Evolutionary conservation across 1,140 invertebrate species (phyloP), one percentile per base, ranked within the genome.

Genomic region (Cephus cinctus): DNA sequence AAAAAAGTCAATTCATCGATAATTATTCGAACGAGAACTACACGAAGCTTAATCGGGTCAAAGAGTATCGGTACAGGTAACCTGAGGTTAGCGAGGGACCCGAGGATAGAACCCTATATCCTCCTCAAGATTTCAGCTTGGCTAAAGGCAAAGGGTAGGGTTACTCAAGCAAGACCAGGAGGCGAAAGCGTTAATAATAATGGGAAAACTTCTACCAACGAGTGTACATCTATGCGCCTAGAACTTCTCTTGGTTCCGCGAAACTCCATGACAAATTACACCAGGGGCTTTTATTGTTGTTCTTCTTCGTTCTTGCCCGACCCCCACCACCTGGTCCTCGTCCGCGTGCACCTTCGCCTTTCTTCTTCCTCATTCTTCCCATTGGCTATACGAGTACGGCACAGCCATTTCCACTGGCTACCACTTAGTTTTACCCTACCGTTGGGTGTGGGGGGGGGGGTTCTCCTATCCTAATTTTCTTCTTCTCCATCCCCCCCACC

Each of bases 221-320:
- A 39, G 21, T 43, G 47, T 53, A 55, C 56, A 54, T 50, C 25
- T 27, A 35, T 41, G 21, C 34, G 11, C 15, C 34, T 41, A 16
- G 11, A 19, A 21, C 35, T 47, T 31, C 35, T 27, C 18, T 23
- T 31, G 31, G 25, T 11, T 36, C 36, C 31, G 31, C 32, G 11
- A 40, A 39, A 36, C 40, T 44, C 51, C 52, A 57, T 63, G 61
- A 65, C 58, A 65, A 63, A 65, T 65, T 63, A 43, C 44, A 59
- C 61, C 47, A 52, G n/a, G 14, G 59, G 55, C 59, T 62, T 65
- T 63, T 61, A 65, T 65, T 60, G 61, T 63, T 63, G 57, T 61
- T 64, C 52, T 57, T 63, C 57, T 50, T 48, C 49, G 43, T 46
- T 51, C 35, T 46, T 46, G 36, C 46, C 21, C 9, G 35, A 42